Percentiles rank a stretch among this genome's conserved stretches.
Evolutionary conservation across 2,888 invertebrate species (phyloP).

Genomic region (Mylabris sibirica): DNA sequence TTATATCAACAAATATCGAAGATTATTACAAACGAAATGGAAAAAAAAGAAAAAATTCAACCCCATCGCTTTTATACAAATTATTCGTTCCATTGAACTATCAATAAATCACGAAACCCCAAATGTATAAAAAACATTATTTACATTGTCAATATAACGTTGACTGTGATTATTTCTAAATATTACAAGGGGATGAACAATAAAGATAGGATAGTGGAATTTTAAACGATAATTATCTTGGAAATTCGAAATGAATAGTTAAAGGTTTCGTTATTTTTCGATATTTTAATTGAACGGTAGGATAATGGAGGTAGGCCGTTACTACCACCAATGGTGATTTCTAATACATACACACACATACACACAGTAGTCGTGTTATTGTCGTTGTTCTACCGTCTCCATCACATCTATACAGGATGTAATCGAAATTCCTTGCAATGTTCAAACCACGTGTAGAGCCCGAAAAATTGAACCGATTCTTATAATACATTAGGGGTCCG

Average conservation of each 20-base stretch:
- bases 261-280: background rate
- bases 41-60: background rate
- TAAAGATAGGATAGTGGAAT: background rate
- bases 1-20: background rate
- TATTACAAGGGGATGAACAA: background rate
- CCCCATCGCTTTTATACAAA: background rate
- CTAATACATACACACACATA: background rate
- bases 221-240: background rate
- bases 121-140: background rate
- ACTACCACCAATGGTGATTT: background rate
- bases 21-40: background rate
- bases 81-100: background rate
- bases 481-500: too few species aligned
- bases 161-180: constrained; percentile 6
- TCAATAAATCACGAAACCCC: constrained; percentile 1
- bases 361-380: background rate
- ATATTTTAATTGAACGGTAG: background rate
- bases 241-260: background rate
- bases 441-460: too few species aligned
- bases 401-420: background rate
- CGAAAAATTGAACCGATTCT: too few species aligned
- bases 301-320: background rate
- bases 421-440: too few species aligned
- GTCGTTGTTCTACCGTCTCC: background rate
- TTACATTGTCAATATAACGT: constrained; percentile 5